These are phyloP conservation scores for Brachionus rotundiformis DNA, from an alignment of 1,140 invertebrate genomes.

Conservation along the genomic window DNA sequence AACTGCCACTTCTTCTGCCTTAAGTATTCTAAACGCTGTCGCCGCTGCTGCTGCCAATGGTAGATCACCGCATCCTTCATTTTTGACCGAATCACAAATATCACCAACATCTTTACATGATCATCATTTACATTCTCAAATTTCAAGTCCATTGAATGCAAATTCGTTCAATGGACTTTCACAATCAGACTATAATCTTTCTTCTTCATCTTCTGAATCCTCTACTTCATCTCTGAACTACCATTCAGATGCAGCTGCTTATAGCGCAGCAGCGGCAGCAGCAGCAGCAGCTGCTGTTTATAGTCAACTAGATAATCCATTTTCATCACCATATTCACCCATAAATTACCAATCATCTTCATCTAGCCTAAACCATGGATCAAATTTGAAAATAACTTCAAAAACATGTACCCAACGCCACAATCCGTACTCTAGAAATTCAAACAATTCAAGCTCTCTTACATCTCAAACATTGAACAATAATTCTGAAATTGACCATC, in stretches of 20 bases:
- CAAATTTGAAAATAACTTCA: background rate
- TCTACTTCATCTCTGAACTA: conserved; percentile 23
- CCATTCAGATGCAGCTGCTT: background rate
- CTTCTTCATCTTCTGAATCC: background rate
- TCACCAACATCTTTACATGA: background rate
- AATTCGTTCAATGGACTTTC: background rate
- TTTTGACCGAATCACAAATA: conserved; percentile 36
- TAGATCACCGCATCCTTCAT: conserved; percentile 3
- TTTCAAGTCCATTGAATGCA: background rate
- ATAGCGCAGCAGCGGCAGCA: conserved; percentile 34
- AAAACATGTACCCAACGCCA: background rate
- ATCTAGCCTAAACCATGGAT: background rate
- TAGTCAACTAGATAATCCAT: conserved; percentile 35
- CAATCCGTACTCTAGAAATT: conserved; percentile 22
- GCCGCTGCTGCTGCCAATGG: background rate
- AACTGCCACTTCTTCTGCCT: background rate
- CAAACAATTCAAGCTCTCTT: background rate
- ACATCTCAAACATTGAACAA: background rate
- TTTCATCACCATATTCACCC: background rate
- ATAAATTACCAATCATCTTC: conserved; percentile 7
- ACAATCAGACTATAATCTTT: background rate
- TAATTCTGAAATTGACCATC: background rate
- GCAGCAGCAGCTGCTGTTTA: conserved; percentile 38
- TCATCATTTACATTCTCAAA: conserved; percentile 15
- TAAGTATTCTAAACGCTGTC: conserved; percentile 19